A percentile compares a stretch with the other conserved stretches of the same genome.
Conservation (phyloP, 2,797 vertebrate species). For the Helicolenus hilgendorfi region DNA sequence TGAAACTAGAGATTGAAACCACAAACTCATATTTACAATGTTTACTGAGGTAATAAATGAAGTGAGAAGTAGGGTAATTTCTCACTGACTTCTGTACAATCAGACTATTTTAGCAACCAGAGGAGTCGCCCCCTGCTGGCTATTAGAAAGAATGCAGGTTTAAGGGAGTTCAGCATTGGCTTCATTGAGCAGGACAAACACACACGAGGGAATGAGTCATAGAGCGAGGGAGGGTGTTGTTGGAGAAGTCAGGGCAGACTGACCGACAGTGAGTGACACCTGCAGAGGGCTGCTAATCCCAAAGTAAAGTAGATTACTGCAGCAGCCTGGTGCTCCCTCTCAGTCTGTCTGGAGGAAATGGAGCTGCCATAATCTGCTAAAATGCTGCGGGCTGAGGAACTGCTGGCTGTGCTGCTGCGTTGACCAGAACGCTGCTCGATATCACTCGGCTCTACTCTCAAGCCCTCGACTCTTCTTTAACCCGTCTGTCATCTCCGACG, state of each 20-base stretch:
- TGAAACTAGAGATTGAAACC: no score
- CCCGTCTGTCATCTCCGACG: constrained; percentile 12
- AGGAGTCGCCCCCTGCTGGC: no score
- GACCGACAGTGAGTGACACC: constrained; percentile 59
- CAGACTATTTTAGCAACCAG: no score
- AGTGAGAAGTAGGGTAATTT: no score
- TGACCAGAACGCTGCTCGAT: constrained; percentile 19
- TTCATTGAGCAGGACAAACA: background rate
- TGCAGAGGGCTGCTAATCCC: constrained; percentile 70
- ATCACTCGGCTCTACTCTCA: constrained; percentile 8
- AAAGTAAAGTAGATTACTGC: constrained; percentile 78
- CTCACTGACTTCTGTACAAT: no score
- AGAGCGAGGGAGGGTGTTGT: background rate
- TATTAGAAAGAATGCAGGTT: no score
- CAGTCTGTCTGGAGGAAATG: constrained; percentile 59
- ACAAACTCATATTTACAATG: no score
- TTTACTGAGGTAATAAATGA: no score
- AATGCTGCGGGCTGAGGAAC: constrained; percentile 36
- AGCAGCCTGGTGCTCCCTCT: constrained; percentile 35
- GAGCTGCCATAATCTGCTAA: constrained; percentile 65
- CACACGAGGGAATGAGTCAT: constrained; percentile 5
- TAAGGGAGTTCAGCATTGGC: no score
- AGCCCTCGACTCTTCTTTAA: constrained; percentile 6
- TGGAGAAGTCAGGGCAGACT: constrained; percentile 15
- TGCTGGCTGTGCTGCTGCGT: constrained; percentile 32